Evolutionary conservation across 2,797 vertebrate genomes (phyloP).

Genomic region (Delichon dasypus): DNA sequence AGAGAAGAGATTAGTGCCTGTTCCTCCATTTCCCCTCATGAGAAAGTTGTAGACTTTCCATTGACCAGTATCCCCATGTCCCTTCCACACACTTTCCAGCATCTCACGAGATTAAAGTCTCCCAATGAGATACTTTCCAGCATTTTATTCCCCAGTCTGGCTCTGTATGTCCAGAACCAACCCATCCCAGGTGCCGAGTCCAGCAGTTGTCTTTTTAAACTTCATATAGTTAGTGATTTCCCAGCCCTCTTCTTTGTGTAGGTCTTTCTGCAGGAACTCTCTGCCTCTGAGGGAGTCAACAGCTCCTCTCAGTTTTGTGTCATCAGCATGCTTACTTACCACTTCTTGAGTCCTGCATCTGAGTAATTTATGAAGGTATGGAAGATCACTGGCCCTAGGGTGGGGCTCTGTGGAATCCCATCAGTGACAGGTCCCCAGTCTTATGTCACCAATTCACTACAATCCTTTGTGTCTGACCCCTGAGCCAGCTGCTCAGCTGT

Average conservation of each 20-base stretch:
- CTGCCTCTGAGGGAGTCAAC: background rate
- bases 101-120: too few relatives aligned
- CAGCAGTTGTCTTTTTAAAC: background rate
- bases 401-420: background rate
- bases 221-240: background rate
- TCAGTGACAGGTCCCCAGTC: too few relatives aligned
- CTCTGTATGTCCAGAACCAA: background rate
- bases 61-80: background rate
- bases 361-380: background rate
- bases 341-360: accelerated
- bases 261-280: background rate
- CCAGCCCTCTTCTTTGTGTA: background rate
- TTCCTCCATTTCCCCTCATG: background rate
- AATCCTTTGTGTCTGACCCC: accelerated
- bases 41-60: background rate
- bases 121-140: background rate
- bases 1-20: background rate
- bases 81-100: background rate
- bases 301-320: background rate
- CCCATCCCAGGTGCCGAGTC: background rate
- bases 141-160: background rate
- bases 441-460: background rate
- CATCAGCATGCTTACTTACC: background rate
- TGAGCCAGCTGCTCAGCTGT: background rate
- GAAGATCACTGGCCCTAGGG: background rate